Base-by-base conservation (phyloP, 2,888 invertebrate genomes). In the Neoascia interrupta region DNA sequence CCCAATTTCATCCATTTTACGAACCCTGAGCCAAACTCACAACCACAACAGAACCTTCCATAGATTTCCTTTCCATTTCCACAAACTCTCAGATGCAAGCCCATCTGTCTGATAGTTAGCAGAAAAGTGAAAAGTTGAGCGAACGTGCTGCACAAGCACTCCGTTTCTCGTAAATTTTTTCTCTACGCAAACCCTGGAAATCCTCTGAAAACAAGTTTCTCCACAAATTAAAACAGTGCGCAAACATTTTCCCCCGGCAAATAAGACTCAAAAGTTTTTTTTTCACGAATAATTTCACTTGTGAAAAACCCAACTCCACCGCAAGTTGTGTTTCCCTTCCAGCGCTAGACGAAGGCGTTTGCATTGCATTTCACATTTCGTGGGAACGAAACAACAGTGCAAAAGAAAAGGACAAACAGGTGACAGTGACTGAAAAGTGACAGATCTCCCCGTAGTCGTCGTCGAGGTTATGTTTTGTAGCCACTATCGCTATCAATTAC, bases 381-480 rank as follows among this genome's bases (percentile, higher is more conserved):
- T 34, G 16, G 18, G 34, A 63, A 54, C 28, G 21, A 45, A 15
- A 54, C 10, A 41, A 37, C 39, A 34, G 8, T 8, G 8, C 5
- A 31, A 31, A 31, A 45, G 47, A 28, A 53, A 64, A 16, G 10
- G 21, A 16, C 37, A 53, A 43, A 64, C 41, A 51, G 53, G 51
- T 45, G 47, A 54, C 64, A 60, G 28, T n/a, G n/a, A n/a, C n/a
- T n/a, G 21, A 60, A 53, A 75, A 75, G 41, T 73, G 79, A 68
- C 73, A 79, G 60, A 60, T 61, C 43, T n/a, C n/a, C n/a, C n/a
- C n/a, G n/a, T n/a, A n/a, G 31, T 3, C 43, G 54, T 68, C 68
- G 60, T 61, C 56, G 61, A 68, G 79, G 79, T 79, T 80, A 80
- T 73, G 80, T 80, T 80, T 74, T 74, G 58, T 69, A 60, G 51